Conservation (phyloP, 2,113 vertebrate species). For the Urocitellus parryii region DNA sequence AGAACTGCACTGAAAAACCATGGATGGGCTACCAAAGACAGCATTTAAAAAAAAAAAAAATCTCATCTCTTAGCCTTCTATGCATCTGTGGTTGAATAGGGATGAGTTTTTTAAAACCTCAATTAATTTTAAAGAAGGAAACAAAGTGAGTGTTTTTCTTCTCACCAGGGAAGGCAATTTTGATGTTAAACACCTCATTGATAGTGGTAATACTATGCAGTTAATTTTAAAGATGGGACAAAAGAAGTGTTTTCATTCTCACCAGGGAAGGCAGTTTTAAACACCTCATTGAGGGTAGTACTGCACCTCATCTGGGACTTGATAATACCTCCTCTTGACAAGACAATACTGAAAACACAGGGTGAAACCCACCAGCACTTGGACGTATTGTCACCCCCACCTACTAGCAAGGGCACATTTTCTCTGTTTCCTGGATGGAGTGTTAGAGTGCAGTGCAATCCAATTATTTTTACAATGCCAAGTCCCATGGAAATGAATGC, state of each 20-base stretch:
- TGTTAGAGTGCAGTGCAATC: slow-evolving; percentile 54
- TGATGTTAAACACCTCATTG: slow-evolving; percentile 86
- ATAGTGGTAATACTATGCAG: slow-evolving; percentile 82
- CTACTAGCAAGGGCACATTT: slow-evolving; percentile 67
- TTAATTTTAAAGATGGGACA: slow-evolving; percentile 85
- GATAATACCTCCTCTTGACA: slow-evolving; percentile 82
- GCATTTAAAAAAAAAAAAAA: slow-evolving; percentile 51
- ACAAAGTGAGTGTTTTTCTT: slow-evolving; percentile 82
- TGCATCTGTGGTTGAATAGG: slow-evolving; percentile 68
- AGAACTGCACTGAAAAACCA: background rate
- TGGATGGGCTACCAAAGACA: background rate
- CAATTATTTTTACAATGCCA: slow-evolving; percentile 79
- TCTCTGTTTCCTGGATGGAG: slow-evolving; percentile 76
- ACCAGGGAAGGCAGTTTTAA: slow-evolving; percentile 84
- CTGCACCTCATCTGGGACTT: slow-evolving; percentile 74
- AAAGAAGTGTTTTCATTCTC: slow-evolving; percentile 81
- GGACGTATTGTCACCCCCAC: slow-evolving; percentile 34
- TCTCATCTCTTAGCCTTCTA: background rate
- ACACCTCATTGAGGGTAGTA: slow-evolving; percentile 74
- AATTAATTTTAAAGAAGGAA: slow-evolving; percentile 80
- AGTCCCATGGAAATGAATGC: slow-evolving; percentile 70
- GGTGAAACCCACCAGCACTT: slow-evolving; percentile 69
- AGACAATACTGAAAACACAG: slow-evolving; percentile 76
- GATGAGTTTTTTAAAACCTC: slow-evolving; percentile 80
- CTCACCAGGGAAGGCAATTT: slow-evolving; percentile 86